Base-by-base conservation (phyloP, 1,140 invertebrate species). In the Drosophila kanapiae region DNA sequence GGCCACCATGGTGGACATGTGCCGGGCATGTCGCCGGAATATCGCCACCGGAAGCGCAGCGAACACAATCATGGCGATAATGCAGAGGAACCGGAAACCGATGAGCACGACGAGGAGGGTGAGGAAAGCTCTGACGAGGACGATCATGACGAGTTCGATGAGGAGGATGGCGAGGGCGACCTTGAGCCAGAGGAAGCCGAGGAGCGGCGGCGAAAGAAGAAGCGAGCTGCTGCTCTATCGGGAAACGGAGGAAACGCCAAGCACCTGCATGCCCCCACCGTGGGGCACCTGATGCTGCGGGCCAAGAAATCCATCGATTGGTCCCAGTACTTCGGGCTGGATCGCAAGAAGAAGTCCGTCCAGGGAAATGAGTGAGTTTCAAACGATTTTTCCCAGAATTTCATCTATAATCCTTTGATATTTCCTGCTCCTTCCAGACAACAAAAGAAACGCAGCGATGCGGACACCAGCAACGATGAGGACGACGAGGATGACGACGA, bases 241-340 rank as follows among this genome's bases (percentile, higher is more conserved):
- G 65, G 45, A 1, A 37, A 13, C 14, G 27, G 27, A 6, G 51
- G 18, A 6, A n/a, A 3, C 37, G 29, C 75, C 47, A 87, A 80
- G 61, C 91, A 80, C 29, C 23, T 60, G 0, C 83, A 77, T 16
- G 48, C 60, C 6, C 86, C 86, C 16, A 80, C 69, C 9, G 80
- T 84, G 18, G 80, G 78, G 0, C 86, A 91, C 48, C 38, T 84
- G 6, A 87, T 76, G 69, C 75, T 84, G 14, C 76, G 93, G 67
- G 84, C 92, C 74, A 97, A 97, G 91, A 97, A 97, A 91, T 96
- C 96, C 11, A 95, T 97, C 40, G 95, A 97, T 77, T 97, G 96
- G 97, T 96, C 96, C 0, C 95, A 97, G 56, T 97, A 97, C 78
- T 97, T 97, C 83, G 97, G 97, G 0, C 94, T 97, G 51, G 96